These are phyloP conservation scores for Echinometra lucunter DNA, from an alignment of 53 echinoderm and acorn worm genomes.

Conservation along the genomic window DNA sequence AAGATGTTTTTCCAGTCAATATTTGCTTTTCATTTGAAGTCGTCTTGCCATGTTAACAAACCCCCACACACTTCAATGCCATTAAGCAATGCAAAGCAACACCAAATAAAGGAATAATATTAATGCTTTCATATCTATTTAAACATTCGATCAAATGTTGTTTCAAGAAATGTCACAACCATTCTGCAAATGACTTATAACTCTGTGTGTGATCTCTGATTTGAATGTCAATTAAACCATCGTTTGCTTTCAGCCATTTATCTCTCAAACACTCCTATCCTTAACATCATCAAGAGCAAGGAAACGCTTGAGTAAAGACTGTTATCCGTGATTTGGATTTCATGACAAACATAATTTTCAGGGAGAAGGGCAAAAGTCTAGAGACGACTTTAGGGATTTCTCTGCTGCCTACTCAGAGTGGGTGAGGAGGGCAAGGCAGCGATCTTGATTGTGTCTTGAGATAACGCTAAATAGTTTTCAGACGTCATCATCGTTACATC, in stretches of 20 bases:
- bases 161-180: conserved; percentile 22
- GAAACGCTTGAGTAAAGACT: neutral
- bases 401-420: neutral
- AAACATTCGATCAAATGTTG: neutral
- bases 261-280: neutral
- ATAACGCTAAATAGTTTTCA: neutral
- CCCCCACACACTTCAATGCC: conserved; percentile 17
- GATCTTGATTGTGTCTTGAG: neutral
- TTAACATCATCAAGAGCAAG: neutral
- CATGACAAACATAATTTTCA: neutral
- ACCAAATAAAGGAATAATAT: neutral
- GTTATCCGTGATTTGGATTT: neutral
- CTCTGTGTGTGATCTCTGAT: neutral
- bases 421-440: neutral
- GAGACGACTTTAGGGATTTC: neutral
- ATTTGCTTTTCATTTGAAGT: neutral
- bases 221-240: neutral
- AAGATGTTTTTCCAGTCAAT: neutral
- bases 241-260: conserved; percentile 14
- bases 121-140: neutral
- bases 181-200: conserved; percentile 2
- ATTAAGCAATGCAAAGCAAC: neutral
- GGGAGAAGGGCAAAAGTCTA: neutral
- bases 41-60: neutral
- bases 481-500: neutral